These are phyloP conservation scores for Tragopan temminckii DNA, from an alignment of 2,797 vertebrate genomes.

Conservation along the genomic window DNA sequence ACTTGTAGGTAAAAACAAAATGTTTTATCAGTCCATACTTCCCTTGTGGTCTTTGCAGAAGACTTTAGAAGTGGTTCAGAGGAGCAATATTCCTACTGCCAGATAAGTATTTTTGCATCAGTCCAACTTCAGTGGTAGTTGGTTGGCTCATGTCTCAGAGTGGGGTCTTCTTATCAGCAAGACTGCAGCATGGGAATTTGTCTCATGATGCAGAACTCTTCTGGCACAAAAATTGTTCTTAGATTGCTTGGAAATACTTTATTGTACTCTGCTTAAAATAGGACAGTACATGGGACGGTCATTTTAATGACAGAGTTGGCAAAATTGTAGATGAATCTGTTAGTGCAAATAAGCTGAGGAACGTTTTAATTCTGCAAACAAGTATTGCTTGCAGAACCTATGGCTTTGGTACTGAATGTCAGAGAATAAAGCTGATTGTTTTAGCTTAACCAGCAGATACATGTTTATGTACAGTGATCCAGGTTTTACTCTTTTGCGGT, in stretches of 20 bases:
- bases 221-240: not conserved
- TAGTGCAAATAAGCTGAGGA: not conserved
- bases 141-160: not conserved
- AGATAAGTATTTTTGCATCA: not conserved
- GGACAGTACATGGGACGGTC: not conserved
- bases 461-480: not conserved
- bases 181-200: not conserved
- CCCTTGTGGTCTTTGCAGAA: not conserved
- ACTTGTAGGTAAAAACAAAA: not conserved
- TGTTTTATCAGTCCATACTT: not conserved
- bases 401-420: not conserved
- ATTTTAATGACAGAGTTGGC: not conserved
- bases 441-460: not conserved
- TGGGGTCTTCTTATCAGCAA: not conserved
- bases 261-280: not conserved
- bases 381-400: not conserved
- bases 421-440: not conserved
- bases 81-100: not conserved
- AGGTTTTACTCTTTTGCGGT: not conserved
- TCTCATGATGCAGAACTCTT: not conserved
- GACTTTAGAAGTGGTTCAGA: not conserved
- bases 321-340: not conserved
- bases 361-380: not conserved
- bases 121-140: not conserved
- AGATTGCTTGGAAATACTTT: not conserved